These are phyloP conservation scores for Eilema sororculum DNA, from an alignment of 2,888 invertebrate species.

Conservation along the genomic window DNA sequence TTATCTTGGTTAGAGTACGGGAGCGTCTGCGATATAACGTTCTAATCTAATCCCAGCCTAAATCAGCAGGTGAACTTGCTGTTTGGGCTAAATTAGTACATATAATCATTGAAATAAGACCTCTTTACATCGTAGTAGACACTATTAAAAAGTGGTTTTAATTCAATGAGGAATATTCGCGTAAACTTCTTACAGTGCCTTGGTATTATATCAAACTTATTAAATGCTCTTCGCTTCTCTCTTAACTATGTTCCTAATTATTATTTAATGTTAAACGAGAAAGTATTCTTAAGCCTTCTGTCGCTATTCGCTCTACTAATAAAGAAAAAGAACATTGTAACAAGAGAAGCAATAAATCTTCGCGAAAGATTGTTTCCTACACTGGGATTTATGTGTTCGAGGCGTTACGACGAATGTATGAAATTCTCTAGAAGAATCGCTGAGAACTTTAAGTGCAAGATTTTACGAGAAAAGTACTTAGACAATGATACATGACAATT, in stretches of 20 bases:
- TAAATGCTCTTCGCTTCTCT: neutral
- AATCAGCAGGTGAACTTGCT: no score
- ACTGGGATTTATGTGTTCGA: neutral
- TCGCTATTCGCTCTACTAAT: neutral
- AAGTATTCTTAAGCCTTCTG: neutral
- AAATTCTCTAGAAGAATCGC: neutral
- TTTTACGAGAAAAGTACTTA: neutral
- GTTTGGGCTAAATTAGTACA: no score
- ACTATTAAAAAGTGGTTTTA: no score
- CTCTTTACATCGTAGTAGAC: no score
- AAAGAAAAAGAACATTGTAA: constrained; percentile 3
- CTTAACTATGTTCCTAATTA: neutral
- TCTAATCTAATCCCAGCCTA: no score
- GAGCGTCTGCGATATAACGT: no score
- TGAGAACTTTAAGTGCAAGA: neutral
- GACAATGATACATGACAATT: neutral
- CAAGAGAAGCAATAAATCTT: constrained; percentile 1
- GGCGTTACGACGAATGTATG: constrained; percentile 2
- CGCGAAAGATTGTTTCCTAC: constrained; percentile 2
- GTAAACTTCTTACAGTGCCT: no score
- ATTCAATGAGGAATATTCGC: no score
- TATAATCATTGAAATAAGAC: no score
- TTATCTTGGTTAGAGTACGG: no score
- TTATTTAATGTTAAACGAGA: neutral
- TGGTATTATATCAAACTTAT: no score